Base-by-base conservation (phyloP, 2,113 vertebrate genomes). In the Cavia aperea region DNA sequence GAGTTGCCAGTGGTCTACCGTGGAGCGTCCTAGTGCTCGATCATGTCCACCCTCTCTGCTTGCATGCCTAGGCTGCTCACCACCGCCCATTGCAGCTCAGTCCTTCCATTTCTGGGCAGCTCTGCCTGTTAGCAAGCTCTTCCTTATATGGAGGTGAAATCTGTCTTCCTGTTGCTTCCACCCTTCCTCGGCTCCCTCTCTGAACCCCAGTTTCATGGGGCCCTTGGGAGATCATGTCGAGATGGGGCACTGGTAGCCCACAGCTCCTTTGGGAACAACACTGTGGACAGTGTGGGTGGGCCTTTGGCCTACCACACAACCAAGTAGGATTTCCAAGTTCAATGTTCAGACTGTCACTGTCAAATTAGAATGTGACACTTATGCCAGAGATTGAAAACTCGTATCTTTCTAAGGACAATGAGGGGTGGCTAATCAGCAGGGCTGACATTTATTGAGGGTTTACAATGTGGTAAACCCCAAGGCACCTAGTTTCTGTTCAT, bases 101-200 rank as follows among this genome's bases (percentile, higher is more conserved):
- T 85, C 78, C 23, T 93, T 94, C 96, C 79, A 86, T 93, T 96
- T 96, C 95, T 96, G 95, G 95, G 93, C 92, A 95, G 92, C 95
- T 39, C 70, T 91, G 95, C 81, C 78, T 89, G 90, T 33, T 54
- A 85, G 75, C 96, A 81, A n/a, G 77, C 93, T 94, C 95, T 96
- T 96, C 95, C 95, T 95, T 96, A 96, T 96, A 94, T 94, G 94
- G 96, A 93, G 90, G 86, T 58, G 89, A 89, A 96, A 62, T 92
- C 93, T 81, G 58, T 54, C 86, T 86, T 92, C 90, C 91, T 73
- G 77, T 94, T 82, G 92, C 89, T 73, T 88, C 63, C 82, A 33
- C 89, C 46, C 73, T 81, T 78, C 72, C 86, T 89, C 39, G 75
- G 92, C 93, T 95, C 83, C 94, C 86, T 95, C 92, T 96, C 93